Evolutionary conservation across 2,113 vertebrate species (phyloP), one percentile per base, ranked within the genome.

Genomic region (Equus przewalskii): DNA sequence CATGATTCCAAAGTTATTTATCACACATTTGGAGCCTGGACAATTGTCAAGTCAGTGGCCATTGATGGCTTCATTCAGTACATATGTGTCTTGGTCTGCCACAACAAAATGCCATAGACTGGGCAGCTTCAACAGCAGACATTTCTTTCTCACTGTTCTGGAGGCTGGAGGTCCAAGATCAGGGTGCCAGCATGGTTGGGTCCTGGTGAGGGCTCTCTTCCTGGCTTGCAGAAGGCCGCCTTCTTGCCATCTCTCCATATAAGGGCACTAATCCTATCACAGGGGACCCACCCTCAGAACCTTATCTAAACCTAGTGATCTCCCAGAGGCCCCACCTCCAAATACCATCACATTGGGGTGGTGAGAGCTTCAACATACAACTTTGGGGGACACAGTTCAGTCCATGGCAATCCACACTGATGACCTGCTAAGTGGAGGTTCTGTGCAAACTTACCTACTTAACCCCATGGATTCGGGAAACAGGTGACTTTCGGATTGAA

Each of bases 401-500:
- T 70, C 33, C 18, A 33, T 60, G 65, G n/a, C 26, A 65, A 16
- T 56, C 33, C 7, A 14, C 51, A 30, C n/a, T 19, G 79, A 75
- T 91, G 58, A 26, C 41, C 36, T 69, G 30, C 33, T 65, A 3
- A 5, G 14, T n/a, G 64, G 58, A 80, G 60, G 16, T 84, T 67
- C 76, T 87, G 19, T n/a, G 46, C 65, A 51, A 41, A 75, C 54
- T 65, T 56, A 78, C 24, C n/a, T 85, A 28, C 41, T 78, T 85
- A 92, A 83, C 5, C 58, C 62, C 10, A 78, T 22, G 60, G 24
- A 73, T 93, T 94, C 82, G 79, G 41, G n/a, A 46, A 88, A 41
- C 15, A 16, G 64, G 88, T 21, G 46, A 80, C 18, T 94, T 95
- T 60, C 91, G 69, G 62, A 51, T 18, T 89, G 56, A 83, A 95